Evolutionary conservation across 2,888 invertebrate species (phyloP), one percentile per base, ranked within the genome.

Genomic region (Melipona beecheii): DNA sequence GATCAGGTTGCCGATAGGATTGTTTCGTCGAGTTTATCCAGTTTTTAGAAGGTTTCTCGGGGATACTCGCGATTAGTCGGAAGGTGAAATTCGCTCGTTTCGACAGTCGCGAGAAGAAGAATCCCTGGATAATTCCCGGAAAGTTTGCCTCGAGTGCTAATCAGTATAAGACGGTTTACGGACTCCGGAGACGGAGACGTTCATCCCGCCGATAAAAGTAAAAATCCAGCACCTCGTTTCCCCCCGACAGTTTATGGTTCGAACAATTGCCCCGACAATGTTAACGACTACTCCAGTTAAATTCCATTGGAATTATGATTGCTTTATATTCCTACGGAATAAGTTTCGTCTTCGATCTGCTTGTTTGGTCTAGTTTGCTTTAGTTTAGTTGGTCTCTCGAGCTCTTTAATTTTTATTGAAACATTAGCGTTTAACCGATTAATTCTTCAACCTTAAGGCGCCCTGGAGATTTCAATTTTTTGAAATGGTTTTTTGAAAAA

Each of bases 151-250:
- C 2, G 6, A 60, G 58, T 24, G 43, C 24, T n/a, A 58, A 60
- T 6, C 31, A 15, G 24, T 49, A 27, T 49, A 72, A 60, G 49
- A 43, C 24, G 43, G 71, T 58, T 72, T 60, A 72, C 27, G 43
- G 49, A 19, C 24, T 4, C 0, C 21, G 43, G 27, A 43, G 71
- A 71, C 27, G 71, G 36, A 31, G 58, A 71, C 58, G 58, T 72
- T 72, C 49, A 72, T 72, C 71, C 56, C 71, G 49, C 13, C 58
- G 58, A 72, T 72, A 72, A 72, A 50, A 66, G 9, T 24, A 66
- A 75, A 75, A 36, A 54, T 66, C 36, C 31, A 17, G 36, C 66
- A 15, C 11, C n/a, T 19, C 36, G 50, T 6, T 24, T 43, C 17
- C 71, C 17, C 71, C 19, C 27, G 27, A 27, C 27, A 24, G 21